A percentile compares a stretch with the other conserved stretches of the same genome.
Evolutionary conservation across 2,888 invertebrate genomes (phyloP).

Genomic region (Aporophyla nigra): DNA sequence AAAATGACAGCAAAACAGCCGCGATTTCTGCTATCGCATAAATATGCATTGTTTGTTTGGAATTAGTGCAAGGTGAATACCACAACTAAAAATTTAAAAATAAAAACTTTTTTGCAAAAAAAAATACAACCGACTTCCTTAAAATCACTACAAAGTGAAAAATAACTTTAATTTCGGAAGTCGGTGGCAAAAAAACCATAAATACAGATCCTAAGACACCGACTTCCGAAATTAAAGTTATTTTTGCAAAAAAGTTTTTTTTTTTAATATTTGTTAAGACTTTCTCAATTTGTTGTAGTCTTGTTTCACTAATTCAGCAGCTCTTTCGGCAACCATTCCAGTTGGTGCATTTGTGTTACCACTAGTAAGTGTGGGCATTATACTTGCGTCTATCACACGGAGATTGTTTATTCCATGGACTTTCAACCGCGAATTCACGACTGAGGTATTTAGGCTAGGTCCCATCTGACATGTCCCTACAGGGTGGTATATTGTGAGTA

Average conservation of each 20-base stretch:
- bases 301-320: constrained; percentile 93
- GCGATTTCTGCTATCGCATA: no score
- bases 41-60: no score
- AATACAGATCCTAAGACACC: no score
- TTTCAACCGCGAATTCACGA: constrained; percentile 90
- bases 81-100: no score
- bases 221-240: no score
- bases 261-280: background rate
- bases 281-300: constrained; percentile 42
- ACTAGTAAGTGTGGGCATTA: constrained; percentile 94
- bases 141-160: no score
- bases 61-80: no score
- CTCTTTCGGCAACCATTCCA: constrained; percentile 95
- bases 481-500: constrained; percentile 92
- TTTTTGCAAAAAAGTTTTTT: background rate
- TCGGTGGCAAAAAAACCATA: no score
- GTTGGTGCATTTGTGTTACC: constrained; percentile 95
- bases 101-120: no score
- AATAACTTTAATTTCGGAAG: no score
- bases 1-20: no score
- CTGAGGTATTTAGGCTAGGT: constrained; percentile 73
- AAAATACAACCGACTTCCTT: no score
- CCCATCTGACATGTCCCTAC: constrained; percentile 92
- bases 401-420: constrained; percentile 92
- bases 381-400: constrained; percentile 94